phyloP scores from a whole-genome alignment of 2,797 vertebrate genomes.

The Bufotes viridis region DNA sequence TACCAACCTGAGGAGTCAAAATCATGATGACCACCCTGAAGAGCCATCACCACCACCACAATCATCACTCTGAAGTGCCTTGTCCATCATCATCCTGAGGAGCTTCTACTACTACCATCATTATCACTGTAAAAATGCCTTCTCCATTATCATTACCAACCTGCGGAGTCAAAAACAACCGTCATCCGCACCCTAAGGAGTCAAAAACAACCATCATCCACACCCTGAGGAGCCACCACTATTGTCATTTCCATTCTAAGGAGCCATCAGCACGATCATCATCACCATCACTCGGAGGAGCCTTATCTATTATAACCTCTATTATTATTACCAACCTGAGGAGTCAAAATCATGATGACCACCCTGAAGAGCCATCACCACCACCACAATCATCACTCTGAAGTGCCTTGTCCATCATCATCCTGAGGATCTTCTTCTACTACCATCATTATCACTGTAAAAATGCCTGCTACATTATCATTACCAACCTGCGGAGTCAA shows the following conservation, averaged over 20 bases:
- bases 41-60: neutral
- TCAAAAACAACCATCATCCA: neutral
- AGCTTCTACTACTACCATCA: neutral
- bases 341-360: neutral
- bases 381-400: neutral
- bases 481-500: neutral
- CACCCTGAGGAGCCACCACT: neutral
- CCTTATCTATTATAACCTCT: neutral
- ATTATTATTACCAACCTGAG: neutral
- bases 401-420: neutral
- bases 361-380: neutral
- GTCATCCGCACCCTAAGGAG: neutral
- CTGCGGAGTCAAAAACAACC: neutral
- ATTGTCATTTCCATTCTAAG: neutral
- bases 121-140: neutral
- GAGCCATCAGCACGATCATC: neutral
- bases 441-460: neutral
- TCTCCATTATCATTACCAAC: neutral
- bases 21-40: neutral
- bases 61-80: neutral
- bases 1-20: neutral
- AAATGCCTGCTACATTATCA: neutral
- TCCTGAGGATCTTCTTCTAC: neutral
- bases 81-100: neutral
- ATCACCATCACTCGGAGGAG: neutral